Base-by-base conservation (phyloP, 2,797 vertebrate species). In the Parauchenoglanis punctatus region DNA sequence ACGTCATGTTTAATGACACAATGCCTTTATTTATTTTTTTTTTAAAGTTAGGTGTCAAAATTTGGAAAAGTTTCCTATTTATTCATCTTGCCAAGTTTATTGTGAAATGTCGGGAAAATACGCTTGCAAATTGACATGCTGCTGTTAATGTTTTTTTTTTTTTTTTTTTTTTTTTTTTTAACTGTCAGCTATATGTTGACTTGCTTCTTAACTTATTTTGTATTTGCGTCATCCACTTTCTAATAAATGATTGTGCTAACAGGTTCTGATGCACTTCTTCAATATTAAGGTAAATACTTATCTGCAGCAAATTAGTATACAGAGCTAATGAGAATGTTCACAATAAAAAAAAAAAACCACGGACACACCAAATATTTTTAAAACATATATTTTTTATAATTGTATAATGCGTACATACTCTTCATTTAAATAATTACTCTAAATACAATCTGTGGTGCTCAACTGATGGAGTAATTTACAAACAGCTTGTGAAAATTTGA, bases 341-440 rank as follows among this genome's bases (percentile, higher is more conserved):
- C 20, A 17, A 12, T 68, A 54, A 3, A 54, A 5, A 2, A 11
- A 46, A 67, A 67, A 83, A 49, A 59, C 63, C 23, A 87, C 58
- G 35, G 68, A 86, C 4, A 59, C 83, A 12, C 72, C 25, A 23
- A 59, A 44, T 61, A 63, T 59, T 76, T 78, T 84, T 91, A 91
- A 90, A 88, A 91, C 87, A 89, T 90, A 81, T 85, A 70, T 91
- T 87, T 91, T 91, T 89, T 86, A 84, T 87, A 77, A 83, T 82
- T 88, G 86, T 87, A 84, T 90, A 88, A 88, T 88, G 90, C 76
- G 31, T 90, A 89, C 87, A 90, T 88, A 87, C 52, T 91, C 85
- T 90, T 89, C 81, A 91, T 89, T 91, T 90, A 90, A 90, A 91
- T 91, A 90, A 89, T 89, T 76, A 87, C 86, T 91, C 91, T 88